Evolutionary conservation across 1,140 invertebrate species (phyloP).

Genomic region (Penaeus chinensis): DNA sequence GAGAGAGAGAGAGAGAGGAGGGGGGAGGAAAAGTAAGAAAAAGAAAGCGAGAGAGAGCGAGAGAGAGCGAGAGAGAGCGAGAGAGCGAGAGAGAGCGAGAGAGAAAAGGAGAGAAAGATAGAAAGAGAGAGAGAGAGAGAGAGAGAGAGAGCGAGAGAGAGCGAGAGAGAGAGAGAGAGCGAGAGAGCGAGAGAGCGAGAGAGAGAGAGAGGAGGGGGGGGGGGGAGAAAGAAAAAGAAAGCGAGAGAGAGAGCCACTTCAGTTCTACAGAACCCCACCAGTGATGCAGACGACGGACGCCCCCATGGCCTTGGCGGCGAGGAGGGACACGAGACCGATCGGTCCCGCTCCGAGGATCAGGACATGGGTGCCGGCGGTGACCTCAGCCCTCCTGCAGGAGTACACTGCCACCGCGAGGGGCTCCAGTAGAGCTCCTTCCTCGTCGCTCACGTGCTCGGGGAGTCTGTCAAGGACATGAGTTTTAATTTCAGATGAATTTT

Average conservation of each 20-base stretch:
- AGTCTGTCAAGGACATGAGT: slow-evolving; percentile 22
- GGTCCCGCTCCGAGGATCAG: slow-evolving; percentile 91
- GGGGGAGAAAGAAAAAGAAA: too few species aligned
- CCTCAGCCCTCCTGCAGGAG: slow-evolving; percentile 83
- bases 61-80: too few species aligned
- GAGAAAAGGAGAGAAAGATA: too few species aligned
- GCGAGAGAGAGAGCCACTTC: not conserved
- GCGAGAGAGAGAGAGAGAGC: too few species aligned
- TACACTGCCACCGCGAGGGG: slow-evolving; percentile 93
- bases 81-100: too few species aligned
- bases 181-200: too few species aligned
- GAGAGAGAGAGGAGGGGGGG: too few species aligned
- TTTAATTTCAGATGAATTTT: not conserved
- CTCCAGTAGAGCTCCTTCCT: slow-evolving; percentile 93
- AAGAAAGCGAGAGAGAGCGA: too few species aligned
- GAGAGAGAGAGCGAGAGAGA: too few species aligned
- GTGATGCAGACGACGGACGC: slow-evolving; percentile 84
- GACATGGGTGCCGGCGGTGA: slow-evolving; percentile 80
- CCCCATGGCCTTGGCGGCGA: slow-evolving; percentile 87
- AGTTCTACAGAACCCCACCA: slow-evolving; percentile 71
- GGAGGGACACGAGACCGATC: slow-evolving; percentile 86
- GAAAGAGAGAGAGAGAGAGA: too few species aligned
- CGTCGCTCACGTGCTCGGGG: slow-evolving; percentile 78
- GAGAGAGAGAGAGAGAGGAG: too few species aligned
- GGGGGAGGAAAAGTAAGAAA: too few species aligned